These are phyloP conservation scores for Daboia siamensis DNA, from an alignment of 2,113 vertebrate species.

Conservation along the genomic window DNA sequence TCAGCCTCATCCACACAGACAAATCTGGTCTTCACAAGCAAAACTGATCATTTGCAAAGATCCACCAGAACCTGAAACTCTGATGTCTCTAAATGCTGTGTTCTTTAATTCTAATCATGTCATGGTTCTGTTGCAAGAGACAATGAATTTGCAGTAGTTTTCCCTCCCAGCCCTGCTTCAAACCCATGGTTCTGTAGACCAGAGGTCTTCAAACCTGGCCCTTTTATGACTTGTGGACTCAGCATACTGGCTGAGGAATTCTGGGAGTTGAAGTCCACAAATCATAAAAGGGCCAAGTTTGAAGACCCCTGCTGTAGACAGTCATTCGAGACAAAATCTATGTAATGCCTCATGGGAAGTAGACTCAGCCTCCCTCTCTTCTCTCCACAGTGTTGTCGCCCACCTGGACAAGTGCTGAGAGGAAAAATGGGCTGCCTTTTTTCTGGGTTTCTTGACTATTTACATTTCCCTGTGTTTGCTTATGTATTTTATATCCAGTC, in stretches of 20 bases:
- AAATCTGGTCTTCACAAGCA: neutral
- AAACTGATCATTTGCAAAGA: neutral
- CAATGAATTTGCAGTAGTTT: neutral
- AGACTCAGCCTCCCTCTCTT: too few species aligned
- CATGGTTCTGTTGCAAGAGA: neutral
- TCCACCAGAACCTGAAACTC: neutral
- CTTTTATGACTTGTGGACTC: too few species aligned
- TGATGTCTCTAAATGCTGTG: neutral
- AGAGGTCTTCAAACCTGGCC: too few species aligned
- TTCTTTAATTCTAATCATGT: neutral
- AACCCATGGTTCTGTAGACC: neutral
- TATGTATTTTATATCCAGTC: neutral
- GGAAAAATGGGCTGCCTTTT: neutral
- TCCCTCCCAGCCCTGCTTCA: neutral
- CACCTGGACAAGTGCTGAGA: neutral
- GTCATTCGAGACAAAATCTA: neutral
- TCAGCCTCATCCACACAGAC: neutral
- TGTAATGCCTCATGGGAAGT: neutral
- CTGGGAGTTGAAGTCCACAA: too few species aligned
- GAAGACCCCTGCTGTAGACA: too few species aligned
- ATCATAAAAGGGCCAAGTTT: too few species aligned
- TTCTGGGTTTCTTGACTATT: neutral
- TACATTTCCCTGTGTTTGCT: neutral
- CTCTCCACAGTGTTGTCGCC: neutral
- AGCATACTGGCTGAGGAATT: too few species aligned